These are phyloP conservation scores for Diabrotica virgifera DNA, from an alignment of 1,140 invertebrate species.

Conservation along the genomic window DNA sequence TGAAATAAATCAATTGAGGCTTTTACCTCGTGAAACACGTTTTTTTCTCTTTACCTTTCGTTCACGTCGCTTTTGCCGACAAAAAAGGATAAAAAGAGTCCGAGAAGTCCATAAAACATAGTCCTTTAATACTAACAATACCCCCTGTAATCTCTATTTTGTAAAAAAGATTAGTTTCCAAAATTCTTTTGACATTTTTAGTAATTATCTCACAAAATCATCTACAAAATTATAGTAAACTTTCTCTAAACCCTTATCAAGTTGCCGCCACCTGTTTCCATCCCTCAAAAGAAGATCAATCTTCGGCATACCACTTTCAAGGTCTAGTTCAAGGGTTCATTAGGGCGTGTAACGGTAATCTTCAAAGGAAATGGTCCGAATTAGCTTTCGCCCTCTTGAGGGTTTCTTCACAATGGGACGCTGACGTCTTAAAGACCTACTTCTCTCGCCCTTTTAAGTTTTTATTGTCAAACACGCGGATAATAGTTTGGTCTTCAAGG, in stretches of 20 bases:
- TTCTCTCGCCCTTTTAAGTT: slow-evolving; percentile 2
- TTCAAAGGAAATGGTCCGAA: slow-evolving; percentile 6
- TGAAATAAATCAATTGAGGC: too few species aligned
- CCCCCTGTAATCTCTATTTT: too few species aligned
- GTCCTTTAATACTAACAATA: too few species aligned
- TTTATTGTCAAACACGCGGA: not conserved
- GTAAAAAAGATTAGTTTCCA: too few species aligned
- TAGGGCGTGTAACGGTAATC: slow-evolving; percentile 17
- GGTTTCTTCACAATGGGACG: not conserved
- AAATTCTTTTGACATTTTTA: not conserved
- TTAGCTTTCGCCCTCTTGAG: slow-evolving; percentile 6
- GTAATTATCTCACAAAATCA: not conserved
- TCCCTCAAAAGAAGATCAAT: slow-evolving; percentile 8
- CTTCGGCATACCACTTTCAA: slow-evolving; percentile 6
- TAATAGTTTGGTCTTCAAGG: not conserved
- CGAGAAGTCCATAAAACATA: too few species aligned
- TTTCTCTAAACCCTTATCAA: not conserved
- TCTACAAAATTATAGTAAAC: not conserved
- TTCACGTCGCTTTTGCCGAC: too few species aligned
- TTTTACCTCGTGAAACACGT: too few species aligned
- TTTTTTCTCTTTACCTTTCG: too few species aligned
- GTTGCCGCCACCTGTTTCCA: not conserved
- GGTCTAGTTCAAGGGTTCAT: slow-evolving; percentile 12
- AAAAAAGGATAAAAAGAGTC: too few species aligned
- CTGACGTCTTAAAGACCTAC: not conserved